Conservation (phyloP, 1,140 invertebrate genomes). For the Leptinotarsa lineolata region DNA sequence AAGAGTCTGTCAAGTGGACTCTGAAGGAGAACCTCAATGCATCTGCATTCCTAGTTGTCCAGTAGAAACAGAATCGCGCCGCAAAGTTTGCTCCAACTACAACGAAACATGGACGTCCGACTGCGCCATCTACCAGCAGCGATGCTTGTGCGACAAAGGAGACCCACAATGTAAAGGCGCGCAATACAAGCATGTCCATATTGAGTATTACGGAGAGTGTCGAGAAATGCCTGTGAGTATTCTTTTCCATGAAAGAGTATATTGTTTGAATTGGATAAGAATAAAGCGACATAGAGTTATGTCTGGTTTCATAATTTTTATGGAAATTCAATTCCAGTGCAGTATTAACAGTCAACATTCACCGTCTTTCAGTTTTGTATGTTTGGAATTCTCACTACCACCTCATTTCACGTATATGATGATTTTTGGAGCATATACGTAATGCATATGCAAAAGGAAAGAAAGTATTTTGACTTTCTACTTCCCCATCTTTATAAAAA, state of each 20-base stretch:
- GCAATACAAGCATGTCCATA: constrained; percentile 84
- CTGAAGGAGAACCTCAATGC: constrained; percentile 77
- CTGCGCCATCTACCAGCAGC: constrained; percentile 87
- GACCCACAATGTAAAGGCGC: constrained; percentile 73
- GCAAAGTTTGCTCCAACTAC: constrained; percentile 89
- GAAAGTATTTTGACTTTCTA: too few relatives aligned
- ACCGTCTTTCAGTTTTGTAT: too few relatives aligned
- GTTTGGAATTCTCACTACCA: too few relatives aligned
- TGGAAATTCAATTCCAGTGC: too few relatives aligned
- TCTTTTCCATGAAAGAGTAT: background rate
- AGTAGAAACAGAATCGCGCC: constrained; percentile 74
- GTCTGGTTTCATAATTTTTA: too few relatives aligned
- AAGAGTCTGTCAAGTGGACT: constrained; percentile 78
- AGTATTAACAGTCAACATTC: too few relatives aligned
- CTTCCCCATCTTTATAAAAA: too few relatives aligned
- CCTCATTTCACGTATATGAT: too few relatives aligned
- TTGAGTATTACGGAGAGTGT: constrained; percentile 90
- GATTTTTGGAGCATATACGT: too few relatives aligned
- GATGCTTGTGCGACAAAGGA: constrained; percentile 83
- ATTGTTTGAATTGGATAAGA: too few relatives aligned
- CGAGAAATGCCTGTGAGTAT: constrained; percentile 72
- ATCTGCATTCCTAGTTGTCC: constrained; percentile 85
- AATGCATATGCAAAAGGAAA: too few relatives aligned
- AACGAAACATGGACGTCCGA: constrained; percentile 93
- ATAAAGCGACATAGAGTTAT: too few relatives aligned